Conservation (phyloP, 1,140 invertebrate species). For the Homarus americanus region DNA sequence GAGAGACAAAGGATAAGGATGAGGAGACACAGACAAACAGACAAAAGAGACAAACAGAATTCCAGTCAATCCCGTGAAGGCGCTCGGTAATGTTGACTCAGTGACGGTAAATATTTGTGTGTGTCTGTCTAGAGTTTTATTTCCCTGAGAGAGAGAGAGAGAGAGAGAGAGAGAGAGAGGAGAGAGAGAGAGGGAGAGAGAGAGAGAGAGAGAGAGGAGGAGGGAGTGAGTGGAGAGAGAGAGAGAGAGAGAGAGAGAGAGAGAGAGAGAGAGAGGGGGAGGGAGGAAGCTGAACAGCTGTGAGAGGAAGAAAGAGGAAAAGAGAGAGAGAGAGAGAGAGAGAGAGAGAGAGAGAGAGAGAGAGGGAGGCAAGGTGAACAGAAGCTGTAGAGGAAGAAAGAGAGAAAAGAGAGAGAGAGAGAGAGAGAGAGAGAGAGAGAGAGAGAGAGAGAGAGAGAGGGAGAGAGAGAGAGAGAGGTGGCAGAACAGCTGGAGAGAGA, state of each 20-base stretch:
- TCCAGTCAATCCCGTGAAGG: too few species aligned
- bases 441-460: neutral
- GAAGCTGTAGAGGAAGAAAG: too few species aligned
- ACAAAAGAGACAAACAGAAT: too few species aligned
- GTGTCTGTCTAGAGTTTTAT: too few species aligned
- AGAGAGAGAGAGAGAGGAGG: neutral
- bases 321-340: slow-evolving; percentile 7
- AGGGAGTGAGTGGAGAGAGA: neutral
- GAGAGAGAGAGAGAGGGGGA: too few species aligned
- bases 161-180: neutral
- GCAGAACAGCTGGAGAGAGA: neutral
- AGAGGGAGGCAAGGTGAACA: too few species aligned
- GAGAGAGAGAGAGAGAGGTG: neutral
- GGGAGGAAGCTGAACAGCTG: too few species aligned
- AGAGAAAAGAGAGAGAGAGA: neutral
- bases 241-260: neutral
- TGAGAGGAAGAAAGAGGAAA: neutral
- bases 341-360: neutral
- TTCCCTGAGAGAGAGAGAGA: slow-evolving; percentile 7
- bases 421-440: neutral
- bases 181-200: neutral
- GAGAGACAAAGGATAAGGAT: neutral
- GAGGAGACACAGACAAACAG: too few species aligned
- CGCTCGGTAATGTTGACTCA: too few species aligned
- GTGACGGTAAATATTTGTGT: too few species aligned